phyloP scores from a whole-genome alignment of 2,888 invertebrate genomes.

The Patella pellucida region DNA sequence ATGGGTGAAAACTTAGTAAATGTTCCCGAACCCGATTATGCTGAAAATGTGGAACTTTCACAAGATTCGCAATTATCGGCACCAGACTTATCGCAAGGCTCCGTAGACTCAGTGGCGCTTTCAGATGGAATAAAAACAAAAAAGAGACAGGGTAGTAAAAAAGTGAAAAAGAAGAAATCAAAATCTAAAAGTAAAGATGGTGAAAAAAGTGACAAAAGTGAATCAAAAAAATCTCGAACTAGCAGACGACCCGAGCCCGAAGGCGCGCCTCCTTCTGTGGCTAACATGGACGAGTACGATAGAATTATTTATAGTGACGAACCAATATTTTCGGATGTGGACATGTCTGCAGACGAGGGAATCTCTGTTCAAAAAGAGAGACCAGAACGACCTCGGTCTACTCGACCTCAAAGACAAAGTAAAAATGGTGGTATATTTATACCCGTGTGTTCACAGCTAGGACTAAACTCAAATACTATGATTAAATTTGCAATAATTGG shows the following conservation, averaged over 20 bases:
- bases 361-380: slow-evolving; percentile 16
- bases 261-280: slow-evolving; percentile 47
- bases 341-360: slow-evolving; percentile 42
- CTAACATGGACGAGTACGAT: slow-evolving; percentile 56
- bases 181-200: slow-evolving; percentile 26
- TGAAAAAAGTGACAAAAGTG: slow-evolving; percentile 34
- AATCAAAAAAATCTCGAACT: slow-evolving; percentile 37
- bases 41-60: slow-evolving; percentile 37
- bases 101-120: slow-evolving; percentile 28
- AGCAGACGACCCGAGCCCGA: slow-evolving; percentile 64
- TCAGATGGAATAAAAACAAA: slow-evolving; percentile 31
- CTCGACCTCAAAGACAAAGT: slow-evolving; percentile 23
- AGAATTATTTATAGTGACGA: slow-evolving; percentile 61
- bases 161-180: slow-evolving; percentile 35
- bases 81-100: slow-evolving; percentile 34
- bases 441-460: slow-evolving; percentile 46
- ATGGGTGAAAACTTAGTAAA: slow-evolving; percentile 26
- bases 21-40: slow-evolving; percentile 32
- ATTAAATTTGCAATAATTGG: slow-evolving; percentile 97
- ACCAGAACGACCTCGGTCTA: slow-evolving; percentile 10
- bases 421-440: slow-evolving; percentile 43
- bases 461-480: slow-evolving; percentile 90
- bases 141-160: slow-evolving; percentile 40
- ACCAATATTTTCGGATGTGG: slow-evolving; percentile 64
- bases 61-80: slow-evolving; percentile 40